Percentiles rank a stretch among this genome's conserved stretches.
Conservation (phyloP, 2,113 vertebrate species). For the Proteles cristata region DNA sequence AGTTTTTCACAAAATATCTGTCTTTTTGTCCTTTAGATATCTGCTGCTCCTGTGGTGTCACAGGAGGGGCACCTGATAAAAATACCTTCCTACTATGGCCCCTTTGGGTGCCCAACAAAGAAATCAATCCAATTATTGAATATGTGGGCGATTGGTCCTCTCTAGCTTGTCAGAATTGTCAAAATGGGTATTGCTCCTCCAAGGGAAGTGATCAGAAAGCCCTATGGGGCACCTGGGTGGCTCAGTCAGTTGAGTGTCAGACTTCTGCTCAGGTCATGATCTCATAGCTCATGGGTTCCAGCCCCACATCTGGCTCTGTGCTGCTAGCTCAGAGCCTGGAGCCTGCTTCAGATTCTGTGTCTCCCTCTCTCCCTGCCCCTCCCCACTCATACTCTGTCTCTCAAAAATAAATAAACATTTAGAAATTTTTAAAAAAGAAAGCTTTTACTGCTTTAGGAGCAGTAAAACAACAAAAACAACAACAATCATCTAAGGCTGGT, state of each 20-base stretch:
- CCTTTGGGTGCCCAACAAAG: not conserved
- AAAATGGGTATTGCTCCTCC: not conserved
- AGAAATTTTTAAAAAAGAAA: too few species aligned
- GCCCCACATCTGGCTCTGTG: too few species aligned
- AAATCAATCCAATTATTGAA: not conserved
- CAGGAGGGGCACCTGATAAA: not conserved
- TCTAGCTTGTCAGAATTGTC: not conserved
- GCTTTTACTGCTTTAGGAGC: too few species aligned
- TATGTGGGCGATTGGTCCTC: not conserved
- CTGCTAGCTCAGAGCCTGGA: too few species aligned
- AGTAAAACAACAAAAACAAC: too few species aligned
- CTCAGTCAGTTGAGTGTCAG: too few species aligned
- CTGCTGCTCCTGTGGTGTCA: not conserved
- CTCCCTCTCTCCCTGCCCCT: too few species aligned
- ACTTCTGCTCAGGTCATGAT: too few species aligned
- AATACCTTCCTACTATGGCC: not conserved
- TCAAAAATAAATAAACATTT: too few species aligned
- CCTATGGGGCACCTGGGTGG: not conserved
- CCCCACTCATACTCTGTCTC: too few species aligned
- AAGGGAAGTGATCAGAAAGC: not conserved
- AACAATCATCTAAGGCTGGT: not conserved
- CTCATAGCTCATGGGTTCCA: too few species aligned
- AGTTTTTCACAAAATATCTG: not conserved
- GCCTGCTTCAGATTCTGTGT: too few species aligned
- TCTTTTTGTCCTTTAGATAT: not conserved